A percentile compares a stretch with the other conserved stretches of the same genome.
These are phyloP conservation scores for Danio tinwini DNA, from an alignment of 2,797 vertebrate genomes.

Conservation along the genomic window DNA sequence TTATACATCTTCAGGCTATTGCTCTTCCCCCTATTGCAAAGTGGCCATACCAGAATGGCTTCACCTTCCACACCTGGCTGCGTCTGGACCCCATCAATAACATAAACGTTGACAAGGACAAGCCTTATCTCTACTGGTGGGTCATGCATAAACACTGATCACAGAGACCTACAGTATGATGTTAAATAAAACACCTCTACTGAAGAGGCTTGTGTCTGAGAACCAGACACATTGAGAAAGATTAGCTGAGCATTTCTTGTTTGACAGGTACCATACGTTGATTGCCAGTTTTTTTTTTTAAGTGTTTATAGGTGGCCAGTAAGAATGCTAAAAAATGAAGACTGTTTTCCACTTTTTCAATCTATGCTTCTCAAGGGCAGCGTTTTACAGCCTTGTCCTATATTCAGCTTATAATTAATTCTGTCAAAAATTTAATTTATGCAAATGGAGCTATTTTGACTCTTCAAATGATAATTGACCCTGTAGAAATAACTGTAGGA, in stretches of 20 bases:
- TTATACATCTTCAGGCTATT: conserved; percentile 84
- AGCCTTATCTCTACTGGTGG: conserved; percentile 98
- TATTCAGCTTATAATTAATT: conserved; percentile 69
- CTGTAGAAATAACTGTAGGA: conserved; percentile 63
- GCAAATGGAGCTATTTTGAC: conserved; percentile 60
- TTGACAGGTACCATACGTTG: not conserved
- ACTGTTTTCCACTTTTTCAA: not conserved
- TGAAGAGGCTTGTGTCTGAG: not conserved
- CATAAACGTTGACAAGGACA: conserved; percentile 98
- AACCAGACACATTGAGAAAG: not conserved
- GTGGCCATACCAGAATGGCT: conserved; percentile 98
- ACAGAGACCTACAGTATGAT: not conserved
- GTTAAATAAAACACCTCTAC: not conserved
- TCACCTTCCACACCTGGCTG: conserved; percentile 98
- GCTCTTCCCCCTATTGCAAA: conserved; percentile 97
- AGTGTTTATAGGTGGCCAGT: not conserved
- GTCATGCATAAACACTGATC: conserved; percentile 63
- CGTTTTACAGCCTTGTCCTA: conserved; percentile 60
- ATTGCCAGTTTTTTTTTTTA: not conserved
- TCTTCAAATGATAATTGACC: conserved; percentile 50
- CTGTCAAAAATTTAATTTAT: conserved; percentile 68
- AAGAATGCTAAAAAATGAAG: not conserved
- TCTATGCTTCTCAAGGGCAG: conserved; percentile 36
- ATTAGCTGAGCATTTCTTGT: not conserved
- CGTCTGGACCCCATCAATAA: conserved; percentile 98